Evolutionary conservation across 92 coral and sea anemone species (phyloP).

Genomic region (Paragorgia papillata): DNA sequence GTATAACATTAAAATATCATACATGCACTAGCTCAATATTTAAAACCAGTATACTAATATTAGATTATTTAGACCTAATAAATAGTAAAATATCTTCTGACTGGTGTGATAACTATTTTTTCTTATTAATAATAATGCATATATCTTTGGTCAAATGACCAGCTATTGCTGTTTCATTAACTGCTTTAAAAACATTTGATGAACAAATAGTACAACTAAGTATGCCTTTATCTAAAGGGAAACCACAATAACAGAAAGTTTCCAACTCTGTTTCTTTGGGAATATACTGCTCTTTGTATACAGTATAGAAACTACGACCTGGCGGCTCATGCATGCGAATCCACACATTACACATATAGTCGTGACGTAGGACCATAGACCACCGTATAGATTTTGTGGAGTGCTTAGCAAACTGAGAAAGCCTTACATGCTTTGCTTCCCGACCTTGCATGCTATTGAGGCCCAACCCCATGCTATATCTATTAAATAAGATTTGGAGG

Average conservation of each 20-base stretch:
- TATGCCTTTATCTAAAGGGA: conserved; percentile 36
- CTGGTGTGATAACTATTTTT: too few species aligned
- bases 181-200: conserved; percentile 23
- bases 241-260: conserved; percentile 58
- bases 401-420: conserved; percentile 62
- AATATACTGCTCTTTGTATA: conserved; percentile 53
- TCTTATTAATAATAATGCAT: not conserved
- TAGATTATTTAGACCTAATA: too few species aligned
- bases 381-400: conserved; percentile 54
- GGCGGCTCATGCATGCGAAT: conserved; percentile 56
- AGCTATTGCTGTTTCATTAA: conserved; percentile 26
- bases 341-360: conserved; percentile 59
- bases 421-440: conserved; percentile 64
- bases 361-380: too few species aligned
- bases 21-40: too few species aligned
- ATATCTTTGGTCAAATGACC: conserved; percentile 16
- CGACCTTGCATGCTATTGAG: conserved; percentile 68
- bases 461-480: conserved; percentile 65
- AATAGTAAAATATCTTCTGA: too few species aligned
- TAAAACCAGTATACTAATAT: too few species aligned
- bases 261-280: conserved; percentile 38
- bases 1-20: too few species aligned
- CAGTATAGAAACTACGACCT: conserved; percentile 37
- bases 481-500: conserved; percentile 46
- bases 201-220: conserved; percentile 19